phyloP scores from a whole-genome alignment of 2,888 invertebrate species.

The Zootermopsis nevadensis region DNA sequence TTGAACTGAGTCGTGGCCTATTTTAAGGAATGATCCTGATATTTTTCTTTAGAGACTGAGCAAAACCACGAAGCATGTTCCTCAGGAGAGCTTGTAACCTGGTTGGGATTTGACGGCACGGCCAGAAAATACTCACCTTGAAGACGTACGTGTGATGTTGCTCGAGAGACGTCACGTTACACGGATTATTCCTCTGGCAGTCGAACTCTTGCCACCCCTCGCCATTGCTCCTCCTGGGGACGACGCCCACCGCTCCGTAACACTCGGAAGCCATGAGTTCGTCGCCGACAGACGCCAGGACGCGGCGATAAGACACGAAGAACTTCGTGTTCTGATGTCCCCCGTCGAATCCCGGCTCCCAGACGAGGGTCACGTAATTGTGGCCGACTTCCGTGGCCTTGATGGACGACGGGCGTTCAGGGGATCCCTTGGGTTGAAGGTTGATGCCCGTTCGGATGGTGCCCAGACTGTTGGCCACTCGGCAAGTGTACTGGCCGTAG shows the following conservation, averaged over 20 bases:
- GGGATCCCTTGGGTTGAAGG: constrained; percentile 87
- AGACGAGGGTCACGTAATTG: constrained; percentile 81
- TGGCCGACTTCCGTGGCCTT: constrained; percentile 80
- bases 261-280: constrained; percentile 69
- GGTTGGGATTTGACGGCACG: no score
- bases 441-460: constrained; percentile 78
- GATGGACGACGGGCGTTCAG: constrained; percentile 79
- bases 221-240: constrained; percentile 42
- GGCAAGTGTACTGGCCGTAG: constrained; percentile 92
- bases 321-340: constrained; percentile 88
- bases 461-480: constrained; percentile 86
- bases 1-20: no score
- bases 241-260: constrained; percentile 51
- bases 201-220: constrained; percentile 85
- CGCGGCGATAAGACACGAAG: constrained; percentile 83
- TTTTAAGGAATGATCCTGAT: no score
- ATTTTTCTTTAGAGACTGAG: no score
- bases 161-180: constrained; percentile 86
- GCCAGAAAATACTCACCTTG: constrained; percentile 75
- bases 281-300: constrained; percentile 67
- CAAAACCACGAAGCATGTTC: no score
- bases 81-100: no score
- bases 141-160: constrained; percentile 89
- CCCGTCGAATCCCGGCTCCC: constrained; percentile 93
- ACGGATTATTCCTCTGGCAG: constrained; percentile 87